Percentiles rank a stretch among this genome's conserved stretches.
Conservation (phyloP, 2,888 invertebrate genomes). For the Homarus gammarus region DNA sequence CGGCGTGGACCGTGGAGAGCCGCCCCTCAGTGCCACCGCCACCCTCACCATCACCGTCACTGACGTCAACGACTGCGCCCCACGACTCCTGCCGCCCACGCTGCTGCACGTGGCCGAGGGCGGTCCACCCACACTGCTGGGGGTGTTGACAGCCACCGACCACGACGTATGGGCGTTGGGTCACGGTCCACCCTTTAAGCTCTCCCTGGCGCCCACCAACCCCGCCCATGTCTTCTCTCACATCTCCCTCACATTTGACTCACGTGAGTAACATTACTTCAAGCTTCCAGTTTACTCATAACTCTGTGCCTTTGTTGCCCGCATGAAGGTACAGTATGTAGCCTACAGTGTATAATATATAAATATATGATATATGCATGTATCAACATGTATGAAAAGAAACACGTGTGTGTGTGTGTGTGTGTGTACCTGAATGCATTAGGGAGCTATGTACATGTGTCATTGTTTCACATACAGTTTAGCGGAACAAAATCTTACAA, state of each 20-base stretch:
- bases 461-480: background rate
- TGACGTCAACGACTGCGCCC: slow-evolving; percentile 64
- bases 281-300: background rate
- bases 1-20: slow-evolving; percentile 44
- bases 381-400: background rate
- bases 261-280: slow-evolving; percentile 23
- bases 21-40: slow-evolving; percentile 52
- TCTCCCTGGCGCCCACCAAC: slow-evolving; percentile 22
- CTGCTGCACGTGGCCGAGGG: slow-evolving; percentile 52
- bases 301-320: too few species aligned
- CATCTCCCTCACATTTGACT: slow-evolving; percentile 27
- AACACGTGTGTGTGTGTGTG: background rate
- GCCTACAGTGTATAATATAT: background rate
- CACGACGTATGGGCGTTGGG: slow-evolving; percentile 33
- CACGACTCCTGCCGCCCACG: slow-evolving; percentile 44
- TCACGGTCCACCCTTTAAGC: slow-evolving; percentile 16
- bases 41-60: slow-evolving; percentile 49
- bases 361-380: too few species aligned
- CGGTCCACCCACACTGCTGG: slow-evolving; percentile 15
- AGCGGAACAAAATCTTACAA: background rate
- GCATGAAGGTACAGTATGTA: too few species aligned
- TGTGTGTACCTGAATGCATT: background rate
- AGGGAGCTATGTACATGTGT: slow-evolving; percentile 3
- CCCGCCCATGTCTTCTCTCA: slow-evolving; percentile 29
- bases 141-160: slow-evolving; percentile 23